Evolutionary conservation across 2,113 vertebrate species (phyloP).

Genomic region (Thamnophis sirtalis): DNA sequence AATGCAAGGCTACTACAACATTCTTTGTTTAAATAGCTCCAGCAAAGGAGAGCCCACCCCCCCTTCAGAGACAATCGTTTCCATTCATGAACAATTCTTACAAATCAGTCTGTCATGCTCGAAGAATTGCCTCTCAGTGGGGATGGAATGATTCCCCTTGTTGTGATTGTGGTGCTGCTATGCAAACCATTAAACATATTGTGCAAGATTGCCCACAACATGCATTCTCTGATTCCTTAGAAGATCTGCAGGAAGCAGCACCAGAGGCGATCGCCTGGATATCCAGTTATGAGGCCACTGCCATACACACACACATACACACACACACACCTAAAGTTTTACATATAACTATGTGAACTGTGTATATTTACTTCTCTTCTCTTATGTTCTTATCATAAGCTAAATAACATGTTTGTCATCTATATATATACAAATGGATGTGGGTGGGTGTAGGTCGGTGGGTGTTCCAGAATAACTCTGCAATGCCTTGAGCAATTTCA

Average conservation of each 20-base stretch:
- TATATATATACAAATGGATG: too few relatives aligned
- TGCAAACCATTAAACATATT: not conserved
- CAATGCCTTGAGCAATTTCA: too few relatives aligned
- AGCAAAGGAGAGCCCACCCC: not conserved
- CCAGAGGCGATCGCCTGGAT: not conserved
- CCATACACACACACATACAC: not conserved
- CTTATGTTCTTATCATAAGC: not conserved
- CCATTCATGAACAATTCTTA: not conserved
- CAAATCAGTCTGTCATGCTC: not conserved
- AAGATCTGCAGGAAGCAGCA: not conserved
- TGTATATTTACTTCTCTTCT: not conserved
- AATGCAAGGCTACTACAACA: not conserved
- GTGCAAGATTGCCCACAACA: not conserved
- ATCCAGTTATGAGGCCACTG: not conserved
- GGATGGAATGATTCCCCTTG: not conserved
- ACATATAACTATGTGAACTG: not conserved
- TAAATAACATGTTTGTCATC: not conserved
- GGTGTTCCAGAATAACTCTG: too few relatives aligned
- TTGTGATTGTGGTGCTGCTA: not conserved
- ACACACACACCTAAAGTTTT: not conserved
- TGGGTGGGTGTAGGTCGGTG: too few relatives aligned
- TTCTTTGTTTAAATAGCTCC: not conserved
- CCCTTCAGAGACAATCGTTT: not conserved
- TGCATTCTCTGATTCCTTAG: not conserved
- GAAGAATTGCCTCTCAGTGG: not conserved